Percentiles rank a stretch among this genome's conserved stretches.
phyloP scores from a whole-genome alignment of 2,888 invertebrate genomes.

The Incurvaria masculella region DNA sequence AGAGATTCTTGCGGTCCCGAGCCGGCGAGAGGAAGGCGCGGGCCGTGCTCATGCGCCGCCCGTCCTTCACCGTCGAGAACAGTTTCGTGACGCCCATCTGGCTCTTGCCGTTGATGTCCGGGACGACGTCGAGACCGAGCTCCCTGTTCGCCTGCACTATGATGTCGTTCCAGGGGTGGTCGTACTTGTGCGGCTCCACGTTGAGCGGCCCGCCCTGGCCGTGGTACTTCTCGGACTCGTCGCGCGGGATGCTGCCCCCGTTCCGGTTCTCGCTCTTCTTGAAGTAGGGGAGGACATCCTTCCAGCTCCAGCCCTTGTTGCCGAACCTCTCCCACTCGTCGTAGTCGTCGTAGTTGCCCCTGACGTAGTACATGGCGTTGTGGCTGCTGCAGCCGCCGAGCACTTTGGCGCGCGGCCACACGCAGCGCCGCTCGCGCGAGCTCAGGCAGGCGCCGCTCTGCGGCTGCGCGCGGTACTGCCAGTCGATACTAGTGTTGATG shows the following conservation, averaged over 20 bases:
- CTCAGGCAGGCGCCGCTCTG: slow-evolving; percentile 32
- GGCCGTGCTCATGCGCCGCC: slow-evolving; percentile 31
- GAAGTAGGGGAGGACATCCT: slow-evolving; percentile 42
- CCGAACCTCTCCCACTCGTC: slow-evolving; percentile 61
- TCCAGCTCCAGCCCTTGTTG: slow-evolving; percentile 59
- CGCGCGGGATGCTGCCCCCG: not conserved
- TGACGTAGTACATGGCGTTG: slow-evolving; percentile 63
- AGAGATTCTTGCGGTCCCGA: slow-evolving; percentile 53
- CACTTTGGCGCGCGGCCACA: slow-evolving; percentile 58
- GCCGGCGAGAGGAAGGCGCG: slow-evolving; percentile 30
- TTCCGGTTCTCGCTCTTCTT: slow-evolving; percentile 27
- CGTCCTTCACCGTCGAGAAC: slow-evolving; percentile 41
- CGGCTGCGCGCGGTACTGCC: slow-evolving; percentile 44
- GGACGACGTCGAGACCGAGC: slow-evolving; percentile 32
- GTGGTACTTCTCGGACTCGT: slow-evolving; percentile 20
- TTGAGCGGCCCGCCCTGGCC: slow-evolving; percentile 43
- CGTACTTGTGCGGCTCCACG: slow-evolving; percentile 31
- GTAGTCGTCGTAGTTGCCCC: slow-evolving; percentile 63
- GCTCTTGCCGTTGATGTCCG: slow-evolving; percentile 29
- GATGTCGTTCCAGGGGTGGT: slow-evolving; percentile 26
- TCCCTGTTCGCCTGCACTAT: slow-evolving; percentile 41
- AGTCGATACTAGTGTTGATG: slow-evolving; percentile 20
- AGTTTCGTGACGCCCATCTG: slow-evolving; percentile 48
- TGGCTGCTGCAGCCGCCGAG: slow-evolving; percentile 64
- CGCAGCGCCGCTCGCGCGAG: slow-evolving; percentile 29